Conservation (phyloP, 2,888 invertebrate genomes). For the Isoperla grammatica region DNA sequence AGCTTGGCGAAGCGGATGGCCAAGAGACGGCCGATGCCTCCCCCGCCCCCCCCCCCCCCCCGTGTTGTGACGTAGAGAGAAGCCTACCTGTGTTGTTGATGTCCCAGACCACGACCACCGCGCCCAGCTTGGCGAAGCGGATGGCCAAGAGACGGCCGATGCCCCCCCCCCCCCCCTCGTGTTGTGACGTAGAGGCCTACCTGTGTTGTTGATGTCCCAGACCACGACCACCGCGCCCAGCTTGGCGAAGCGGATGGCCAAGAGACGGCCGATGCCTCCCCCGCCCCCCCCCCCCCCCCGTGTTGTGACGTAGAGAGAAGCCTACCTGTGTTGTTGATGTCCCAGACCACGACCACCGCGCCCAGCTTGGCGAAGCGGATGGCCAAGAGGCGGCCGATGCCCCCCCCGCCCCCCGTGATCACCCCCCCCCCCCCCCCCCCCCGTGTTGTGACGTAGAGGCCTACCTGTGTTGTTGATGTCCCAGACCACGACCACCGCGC, state of each 20-base stretch:
- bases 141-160: slow-evolving; percentile 59
- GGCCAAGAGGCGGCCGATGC: slow-evolving; percentile 63
- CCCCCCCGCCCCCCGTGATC: slow-evolving; percentile 86
- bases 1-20: slow-evolving; percentile 58
- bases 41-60: slow-evolving; percentile 90
- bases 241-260: slow-evolving; percentile 54
- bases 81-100: slow-evolving; percentile 74
- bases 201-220: slow-evolving; percentile 85
- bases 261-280: slow-evolving; percentile 73
- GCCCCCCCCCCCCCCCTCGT: slow-evolving; percentile 87
- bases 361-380: slow-evolving; percentile 61
- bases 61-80: no score
- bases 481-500: slow-evolving; percentile 80
- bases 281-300: no score
- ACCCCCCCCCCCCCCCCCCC: slow-evolving; percentile 78
- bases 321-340: slow-evolving; percentile 77
- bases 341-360: slow-evolving; percentile 81
- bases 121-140: slow-evolving; percentile 67
- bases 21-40: slow-evolving; percentile 70
- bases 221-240: slow-evolving; percentile 74
- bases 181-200: no score
- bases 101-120: slow-evolving; percentile 84
- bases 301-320: no score
- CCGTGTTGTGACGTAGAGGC: no score
- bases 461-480: slow-evolving; percentile 81